Evolutionary conservation across 2,113 vertebrate species (phyloP).

Genomic region (Tyrannus savana): DNA sequence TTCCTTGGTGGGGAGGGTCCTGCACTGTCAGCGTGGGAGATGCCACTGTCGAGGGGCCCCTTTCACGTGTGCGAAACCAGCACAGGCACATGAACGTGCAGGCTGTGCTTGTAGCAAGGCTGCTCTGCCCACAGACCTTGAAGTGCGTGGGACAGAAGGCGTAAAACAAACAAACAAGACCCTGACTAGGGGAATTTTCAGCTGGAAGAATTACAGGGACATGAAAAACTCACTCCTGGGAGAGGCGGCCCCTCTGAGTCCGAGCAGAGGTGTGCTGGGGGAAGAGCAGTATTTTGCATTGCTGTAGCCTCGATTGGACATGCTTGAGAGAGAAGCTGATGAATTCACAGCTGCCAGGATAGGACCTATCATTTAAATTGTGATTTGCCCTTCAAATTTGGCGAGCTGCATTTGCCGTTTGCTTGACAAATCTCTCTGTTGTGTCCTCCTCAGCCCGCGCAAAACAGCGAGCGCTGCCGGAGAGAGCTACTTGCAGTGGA

Average conservation of each 20-base stretch:
- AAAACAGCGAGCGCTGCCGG: background rate
- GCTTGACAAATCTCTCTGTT: slow-evolving; percentile 6
- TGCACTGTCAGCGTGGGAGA: background rate
- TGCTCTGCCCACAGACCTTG: background rate
- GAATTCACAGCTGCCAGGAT: slow-evolving; percentile 16
- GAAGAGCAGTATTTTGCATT: background rate
- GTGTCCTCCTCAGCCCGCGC: background rate
- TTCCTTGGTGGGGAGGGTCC: background rate
- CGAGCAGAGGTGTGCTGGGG: background rate
- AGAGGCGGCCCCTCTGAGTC: background rate
- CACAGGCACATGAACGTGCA: fast-evolving
- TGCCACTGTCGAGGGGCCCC: fast-evolving
- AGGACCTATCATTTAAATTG: slow-evolving; percentile 21
- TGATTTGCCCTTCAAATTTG: slow-evolving; percentile 34
- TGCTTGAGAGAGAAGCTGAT: background rate
- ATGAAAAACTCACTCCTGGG: background rate
- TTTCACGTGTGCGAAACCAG: background rate
- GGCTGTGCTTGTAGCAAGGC: background rate
- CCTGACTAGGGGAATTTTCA: background rate
- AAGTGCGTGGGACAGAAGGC: background rate
- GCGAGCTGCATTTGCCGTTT: background rate
- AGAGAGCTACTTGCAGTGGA: background rate
- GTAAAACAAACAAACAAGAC: background rate
- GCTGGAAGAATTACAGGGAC: background rate
- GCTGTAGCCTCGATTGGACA: background rate